These are phyloP conservation scores for Heliopora coerulea DNA, from an alignment of 92 coral and sea anemone species.

Conservation along the genomic window DNA sequence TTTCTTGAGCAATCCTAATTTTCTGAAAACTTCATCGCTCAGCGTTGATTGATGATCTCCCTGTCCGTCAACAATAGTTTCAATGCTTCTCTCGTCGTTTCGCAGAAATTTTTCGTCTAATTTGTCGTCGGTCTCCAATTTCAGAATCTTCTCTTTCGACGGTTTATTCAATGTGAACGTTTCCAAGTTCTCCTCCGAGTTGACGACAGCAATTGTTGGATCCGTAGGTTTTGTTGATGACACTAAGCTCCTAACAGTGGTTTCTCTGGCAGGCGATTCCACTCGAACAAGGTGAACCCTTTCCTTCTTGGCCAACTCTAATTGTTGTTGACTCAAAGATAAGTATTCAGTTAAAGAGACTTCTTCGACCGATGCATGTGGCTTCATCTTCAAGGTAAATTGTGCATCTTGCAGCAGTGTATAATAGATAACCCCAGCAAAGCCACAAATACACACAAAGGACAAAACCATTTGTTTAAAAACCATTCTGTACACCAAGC, in stretches of 20 bases:
- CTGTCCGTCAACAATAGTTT: constrained; percentile 19
- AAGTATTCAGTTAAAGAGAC: constrained; percentile 34
- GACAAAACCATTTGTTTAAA: neutral
- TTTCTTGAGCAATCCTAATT: constrained; percentile 8
- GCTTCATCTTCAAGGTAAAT: neutral
- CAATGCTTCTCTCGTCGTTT: constrained; percentile 24
- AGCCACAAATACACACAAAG: constrained; percentile 16
- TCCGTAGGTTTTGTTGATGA: neutral
- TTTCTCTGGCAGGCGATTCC: neutral
- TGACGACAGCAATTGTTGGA: neutral
- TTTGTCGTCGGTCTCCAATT: neutral
- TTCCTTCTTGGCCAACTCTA: neutral
- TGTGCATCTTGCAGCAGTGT: neutral
- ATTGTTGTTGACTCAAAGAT: constrained; percentile 36
- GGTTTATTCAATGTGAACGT: constrained; percentile 13
- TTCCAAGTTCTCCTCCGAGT: constrained; percentile 13
- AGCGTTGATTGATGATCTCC: neutral
- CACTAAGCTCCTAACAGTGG: neutral
- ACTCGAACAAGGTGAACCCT: neutral
- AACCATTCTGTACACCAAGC: neutral
- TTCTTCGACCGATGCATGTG: neutral
- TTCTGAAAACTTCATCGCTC: neutral
- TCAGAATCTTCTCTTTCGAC: neutral
- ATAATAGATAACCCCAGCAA: constrained; percentile 22
- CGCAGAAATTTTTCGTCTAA: constrained; percentile 29